Conservation (phyloP, 2,888 invertebrate species). For the Polietes domitor region DNA sequence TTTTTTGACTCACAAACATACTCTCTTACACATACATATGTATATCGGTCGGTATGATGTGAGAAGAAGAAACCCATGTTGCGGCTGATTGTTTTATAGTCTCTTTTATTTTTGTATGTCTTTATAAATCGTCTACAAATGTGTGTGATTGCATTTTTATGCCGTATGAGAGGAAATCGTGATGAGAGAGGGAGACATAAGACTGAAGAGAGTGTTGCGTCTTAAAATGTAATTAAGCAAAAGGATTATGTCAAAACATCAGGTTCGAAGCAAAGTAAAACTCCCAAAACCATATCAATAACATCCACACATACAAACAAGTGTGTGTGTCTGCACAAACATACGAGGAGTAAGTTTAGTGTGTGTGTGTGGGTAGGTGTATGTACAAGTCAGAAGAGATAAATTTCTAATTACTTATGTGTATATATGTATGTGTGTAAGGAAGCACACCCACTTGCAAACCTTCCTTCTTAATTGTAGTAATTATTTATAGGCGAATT, state of each 20-base stretch:
- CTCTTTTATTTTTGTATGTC: no score
- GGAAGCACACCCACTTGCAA: not conserved
- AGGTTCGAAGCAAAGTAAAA: slow-evolving; percentile 36
- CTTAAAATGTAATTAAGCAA: slow-evolving; percentile 63
- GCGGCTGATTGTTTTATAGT: no score
- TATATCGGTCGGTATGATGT: not conserved
- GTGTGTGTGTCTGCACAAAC: not conserved
- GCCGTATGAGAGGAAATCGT: not conserved
- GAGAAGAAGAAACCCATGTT: not conserved
- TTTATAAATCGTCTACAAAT: not conserved
- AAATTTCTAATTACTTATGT: not conserved
- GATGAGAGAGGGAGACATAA: not conserved
- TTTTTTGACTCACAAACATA: not conserved
- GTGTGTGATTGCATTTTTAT: not conserved
- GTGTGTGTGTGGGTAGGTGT: no score
- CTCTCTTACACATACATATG: not conserved
- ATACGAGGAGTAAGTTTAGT: not conserved
- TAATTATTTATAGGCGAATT: slow-evolving; percentile 28
- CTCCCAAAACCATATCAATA: slow-evolving; percentile 24
- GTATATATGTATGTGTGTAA: not conserved
- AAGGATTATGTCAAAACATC: slow-evolving; percentile 64
- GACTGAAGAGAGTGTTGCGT: not conserved
- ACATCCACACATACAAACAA: not conserved
- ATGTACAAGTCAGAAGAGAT: no score
- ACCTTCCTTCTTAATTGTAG: slow-evolving; percentile 6